Base-by-base conservation (phyloP, 2,888 invertebrate species). In the Drosophila melanosoma region DNA sequence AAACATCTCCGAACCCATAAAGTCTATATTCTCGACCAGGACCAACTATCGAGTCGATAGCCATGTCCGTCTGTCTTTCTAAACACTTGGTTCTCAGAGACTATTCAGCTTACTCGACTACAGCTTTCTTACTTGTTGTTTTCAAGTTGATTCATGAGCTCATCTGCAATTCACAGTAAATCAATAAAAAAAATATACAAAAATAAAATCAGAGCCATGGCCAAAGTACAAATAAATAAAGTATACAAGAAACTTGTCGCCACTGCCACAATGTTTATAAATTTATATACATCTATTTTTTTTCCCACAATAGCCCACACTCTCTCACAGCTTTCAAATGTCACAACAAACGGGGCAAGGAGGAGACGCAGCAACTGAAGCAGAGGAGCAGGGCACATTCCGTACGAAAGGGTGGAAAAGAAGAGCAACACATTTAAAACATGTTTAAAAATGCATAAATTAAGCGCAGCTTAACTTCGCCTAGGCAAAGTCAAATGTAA, bases 401-500 rank as follows among this genome's bases (percentile, higher is more conserved):
- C 49, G 15, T 40, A 33, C 58, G 49, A 58, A 56, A 60, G 49
- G 49, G 49, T 53, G 20, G 45, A 45, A 45, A 45, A 23, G 45
- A 45, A 45, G 56, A 60, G 49, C 57, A 59, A 72, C 59, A 76
- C 62, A 65, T 69, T 67, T 82, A 53, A 76, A 85, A 81, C 84
- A 84, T 82, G 85, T 82, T 87, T 81, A 72, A 81, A 87, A 77
- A 79, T 82, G 82, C 85, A 87, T 85, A 85, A 84, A 84, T 85
- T 87, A 86, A 87, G 68, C 60, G 63, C 68, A 69, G 70, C 72
- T 72, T 51, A 79, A 49, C 57, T 66, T 66, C 67, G 57, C 60
- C 75, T 65, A 67, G 67, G 72, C 83, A 64, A 73, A 84, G 66
- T 61, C 72, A 77, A 80, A 89, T 84, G 89, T 74, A 88, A 84